Conservation (phyloP, 2,113 vertebrate species). For the Paracanthobrama guichenoti region DNA sequence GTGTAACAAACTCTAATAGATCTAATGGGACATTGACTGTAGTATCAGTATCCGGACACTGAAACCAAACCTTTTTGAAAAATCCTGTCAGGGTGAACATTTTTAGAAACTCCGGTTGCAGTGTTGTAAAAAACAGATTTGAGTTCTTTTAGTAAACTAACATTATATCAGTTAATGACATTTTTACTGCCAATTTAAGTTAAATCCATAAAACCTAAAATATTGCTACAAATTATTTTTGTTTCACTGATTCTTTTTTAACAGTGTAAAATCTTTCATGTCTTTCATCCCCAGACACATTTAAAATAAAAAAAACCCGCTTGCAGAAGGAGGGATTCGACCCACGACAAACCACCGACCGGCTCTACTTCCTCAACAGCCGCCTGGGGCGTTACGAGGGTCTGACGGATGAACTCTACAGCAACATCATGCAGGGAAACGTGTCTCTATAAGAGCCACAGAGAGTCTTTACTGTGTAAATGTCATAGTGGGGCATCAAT, state of each 20-base stretch:
- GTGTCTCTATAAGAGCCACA: conserved; percentile 66
- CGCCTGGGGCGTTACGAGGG: conserved; percentile 74
- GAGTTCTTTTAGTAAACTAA: neutral
- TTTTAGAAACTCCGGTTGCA: no score
- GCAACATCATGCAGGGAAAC: conserved; percentile 69
- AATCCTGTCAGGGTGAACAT: no score
- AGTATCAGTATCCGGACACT: no score
- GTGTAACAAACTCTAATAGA: no score
- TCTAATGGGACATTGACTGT: no score
- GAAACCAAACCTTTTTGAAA: no score
- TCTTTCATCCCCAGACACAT: conserved; percentile 76
- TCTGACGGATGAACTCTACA: conserved; percentile 73
- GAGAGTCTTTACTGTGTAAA: neutral
- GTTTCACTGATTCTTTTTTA: neutral
- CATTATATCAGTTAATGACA: neutral
- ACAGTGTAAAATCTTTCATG: neutral
- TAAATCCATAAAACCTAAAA: neutral
- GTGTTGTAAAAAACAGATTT: neutral
- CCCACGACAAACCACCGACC: conserved; percentile 71
- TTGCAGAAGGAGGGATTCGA: conserved; percentile 81
- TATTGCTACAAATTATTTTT: neutral
- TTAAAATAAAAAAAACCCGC: conserved; percentile 86
- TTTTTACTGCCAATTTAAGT: neutral
- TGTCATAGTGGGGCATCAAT: neutral
- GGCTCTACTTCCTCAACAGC: conserved; percentile 80